A percentile compares a stretch with the other conserved stretches of the same genome.
phyloP scores from a whole-genome alignment of 2,888 invertebrate genomes.

The Heliconius charithonia region DNA sequence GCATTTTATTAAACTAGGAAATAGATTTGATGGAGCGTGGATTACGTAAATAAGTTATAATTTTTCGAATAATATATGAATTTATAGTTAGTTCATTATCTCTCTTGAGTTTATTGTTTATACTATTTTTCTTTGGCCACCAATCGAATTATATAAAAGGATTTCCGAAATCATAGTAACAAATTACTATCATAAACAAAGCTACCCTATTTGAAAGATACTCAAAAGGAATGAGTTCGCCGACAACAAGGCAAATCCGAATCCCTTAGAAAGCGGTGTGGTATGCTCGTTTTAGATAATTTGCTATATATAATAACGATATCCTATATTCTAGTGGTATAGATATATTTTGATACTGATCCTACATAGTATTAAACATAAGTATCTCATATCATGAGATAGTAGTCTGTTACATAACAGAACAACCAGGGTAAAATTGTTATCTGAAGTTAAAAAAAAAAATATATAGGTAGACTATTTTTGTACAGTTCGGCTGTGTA shows the following conservation, averaged over 20 bases:
- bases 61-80: no score
- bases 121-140: not conserved
- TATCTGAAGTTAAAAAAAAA: no score
- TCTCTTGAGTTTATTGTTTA: not conserved
- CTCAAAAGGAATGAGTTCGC: constrained; percentile 36
- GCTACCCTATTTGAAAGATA: constrained; percentile 33
- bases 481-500: no score
- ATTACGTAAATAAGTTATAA: no score
- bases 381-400: not conserved
- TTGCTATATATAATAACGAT: constrained; percentile 15
- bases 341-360: constrained; percentile 5
- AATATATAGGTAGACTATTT: no score
- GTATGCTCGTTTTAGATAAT: constrained; percentile 8
- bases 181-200: constrained; percentile 29
- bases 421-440: no score
- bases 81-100: not conserved
- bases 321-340: constrained; percentile 13
- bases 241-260: constrained; percentile 20
- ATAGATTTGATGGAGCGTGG: no score
- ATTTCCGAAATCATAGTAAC: constrained; percentile 7
- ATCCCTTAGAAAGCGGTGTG: constrained; percentile 10
- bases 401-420: not conserved
- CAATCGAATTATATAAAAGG: constrained; percentile 10
- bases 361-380: constrained; percentile 2
- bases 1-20: not conserved